phyloP scores from a whole-genome alignment of 1,140 invertebrate genomes.

The Zaprionus ghesquierei region DNA sequence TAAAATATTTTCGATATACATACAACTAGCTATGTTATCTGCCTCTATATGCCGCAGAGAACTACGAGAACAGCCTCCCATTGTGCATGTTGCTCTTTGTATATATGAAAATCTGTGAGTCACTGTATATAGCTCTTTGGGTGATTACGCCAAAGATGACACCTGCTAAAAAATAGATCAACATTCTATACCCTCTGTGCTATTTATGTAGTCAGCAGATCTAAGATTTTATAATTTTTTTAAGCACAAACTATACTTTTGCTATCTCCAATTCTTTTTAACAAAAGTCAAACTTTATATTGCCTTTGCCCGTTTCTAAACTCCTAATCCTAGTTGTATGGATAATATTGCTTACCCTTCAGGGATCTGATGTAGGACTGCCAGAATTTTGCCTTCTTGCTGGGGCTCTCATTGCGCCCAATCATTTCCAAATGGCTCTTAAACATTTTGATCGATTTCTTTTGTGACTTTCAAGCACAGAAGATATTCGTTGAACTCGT shows the following conservation, averaged over 20 bases:
- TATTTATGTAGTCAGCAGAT: conserved; percentile 45
- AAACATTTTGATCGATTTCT: conserved; percentile 90
- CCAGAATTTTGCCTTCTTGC: conserved; percentile 96
- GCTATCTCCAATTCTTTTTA: no score
- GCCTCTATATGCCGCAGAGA: conserved; percentile 31
- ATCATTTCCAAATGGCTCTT: conserved; percentile 96
- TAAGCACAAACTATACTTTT: no score
- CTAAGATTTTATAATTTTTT: no score
- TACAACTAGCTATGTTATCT: not conserved
- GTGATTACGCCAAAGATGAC: conserved; percentile 53
- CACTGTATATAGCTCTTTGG: conserved; percentile 38
- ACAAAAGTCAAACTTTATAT: no score
- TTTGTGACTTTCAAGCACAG: conserved; percentile 83
- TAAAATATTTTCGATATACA: conserved; percentile 65
- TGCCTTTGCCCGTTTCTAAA: no score
- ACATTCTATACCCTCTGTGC: conserved; percentile 22
- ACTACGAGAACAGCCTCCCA: conserved; percentile 32
- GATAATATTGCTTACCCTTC: conserved; percentile 87
- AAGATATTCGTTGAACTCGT: conserved; percentile 84
- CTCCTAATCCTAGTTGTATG: not conserved
- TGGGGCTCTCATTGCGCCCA: conserved; percentile 94
- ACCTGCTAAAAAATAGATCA: conserved; percentile 71
- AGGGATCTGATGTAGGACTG: conserved; percentile 94
- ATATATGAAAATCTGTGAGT: no score
- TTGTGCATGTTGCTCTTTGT: not conserved